These are phyloP conservation scores for Drosophila hydei DNA, from an alignment of 1,140 invertebrate genomes.

Conservation along the genomic window DNA sequence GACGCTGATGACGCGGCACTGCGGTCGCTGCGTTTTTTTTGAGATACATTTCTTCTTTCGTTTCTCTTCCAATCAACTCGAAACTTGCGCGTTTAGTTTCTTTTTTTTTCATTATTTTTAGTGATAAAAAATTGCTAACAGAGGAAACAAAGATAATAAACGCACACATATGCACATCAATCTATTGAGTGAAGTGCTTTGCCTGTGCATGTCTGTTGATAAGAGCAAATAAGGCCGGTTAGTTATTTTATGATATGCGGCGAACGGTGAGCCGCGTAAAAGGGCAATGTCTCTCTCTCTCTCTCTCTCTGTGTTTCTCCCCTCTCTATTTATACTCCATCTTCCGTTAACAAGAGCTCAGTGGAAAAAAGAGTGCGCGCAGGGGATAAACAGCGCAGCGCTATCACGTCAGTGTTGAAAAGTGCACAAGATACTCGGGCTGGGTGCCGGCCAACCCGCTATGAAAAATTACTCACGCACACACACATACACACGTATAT, in stretches of 20 bases:
- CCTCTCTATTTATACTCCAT: constrained; percentile 4
- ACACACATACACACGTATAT: constrained; percentile 11
- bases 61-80: constrained; percentile 37
- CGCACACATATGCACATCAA: constrained; percentile 40
- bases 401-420: constrained; percentile 43
- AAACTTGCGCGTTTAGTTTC: constrained; percentile 17
- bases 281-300: constrained; percentile 12
- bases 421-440: constrained; percentile 16
- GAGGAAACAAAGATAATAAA: constrained; percentile 65
- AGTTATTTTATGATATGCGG: constrained; percentile 4
- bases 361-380: constrained; percentile 6
- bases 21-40: constrained; percentile 41
- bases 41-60: constrained; percentile 59
- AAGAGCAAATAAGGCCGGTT: constrained; percentile 57
- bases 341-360: constrained; percentile 13
- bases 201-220: constrained; percentile 27
- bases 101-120: constrained; percentile 24
- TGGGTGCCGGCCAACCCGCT: constrained; percentile 18
- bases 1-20: constrained; percentile 71
- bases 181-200: constrained; percentile 44
- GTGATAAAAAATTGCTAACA: constrained; percentile 53
- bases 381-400: constrained; percentile 18
- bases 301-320: neutral
- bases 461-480: constrained; percentile 2
- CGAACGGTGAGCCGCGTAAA: constrained; percentile 5